Conservation (phyloP, 2,888 invertebrate genomes). For the Nomada goodeniana region DNA sequence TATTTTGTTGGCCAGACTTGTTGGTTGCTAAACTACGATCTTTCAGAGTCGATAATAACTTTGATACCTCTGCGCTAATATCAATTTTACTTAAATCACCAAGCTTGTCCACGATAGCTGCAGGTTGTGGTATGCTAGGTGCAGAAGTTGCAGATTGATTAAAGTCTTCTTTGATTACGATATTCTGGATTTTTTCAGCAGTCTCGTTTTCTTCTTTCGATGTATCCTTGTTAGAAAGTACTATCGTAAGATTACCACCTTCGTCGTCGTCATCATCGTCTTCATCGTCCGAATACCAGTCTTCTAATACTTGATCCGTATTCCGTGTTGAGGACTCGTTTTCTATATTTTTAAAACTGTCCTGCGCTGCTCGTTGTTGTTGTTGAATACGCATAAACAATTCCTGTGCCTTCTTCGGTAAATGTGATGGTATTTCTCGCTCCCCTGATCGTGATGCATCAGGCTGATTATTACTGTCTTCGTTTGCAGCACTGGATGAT, state of each 20-base stretch:
- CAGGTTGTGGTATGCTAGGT: constrained; percentile 85
- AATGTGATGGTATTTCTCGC: constrained; percentile 84
- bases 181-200: constrained; percentile 73
- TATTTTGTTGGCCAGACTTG: constrained; percentile 52
- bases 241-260: constrained; percentile 85
- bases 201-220: constrained; percentile 86
- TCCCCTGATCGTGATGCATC: constrained; percentile 57
- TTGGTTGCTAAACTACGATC: constrained; percentile 77
- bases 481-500: constrained; percentile 8
- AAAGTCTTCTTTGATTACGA: constrained; percentile 57
- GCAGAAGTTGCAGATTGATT: constrained; percentile 52
- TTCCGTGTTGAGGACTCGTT: constrained; percentile 77
- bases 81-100: constrained; percentile 91
- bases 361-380: constrained; percentile 85
- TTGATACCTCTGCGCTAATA: constrained; percentile 90
- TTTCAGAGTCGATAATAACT: constrained; percentile 87
- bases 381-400: constrained; percentile 89
- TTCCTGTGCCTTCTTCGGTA: constrained; percentile 89
- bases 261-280: constrained; percentile 86
- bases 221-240: constrained; percentile 90
- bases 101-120: constrained; percentile 87
- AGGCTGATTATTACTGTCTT: constrained; percentile 36
- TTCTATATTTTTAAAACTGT: constrained; percentile 83
- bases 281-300: constrained; percentile 94
- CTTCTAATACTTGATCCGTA: constrained; percentile 82